phyloP scores from a whole-genome alignment of 2,113 vertebrate genomes.

The Callipepla squamata region DNA sequence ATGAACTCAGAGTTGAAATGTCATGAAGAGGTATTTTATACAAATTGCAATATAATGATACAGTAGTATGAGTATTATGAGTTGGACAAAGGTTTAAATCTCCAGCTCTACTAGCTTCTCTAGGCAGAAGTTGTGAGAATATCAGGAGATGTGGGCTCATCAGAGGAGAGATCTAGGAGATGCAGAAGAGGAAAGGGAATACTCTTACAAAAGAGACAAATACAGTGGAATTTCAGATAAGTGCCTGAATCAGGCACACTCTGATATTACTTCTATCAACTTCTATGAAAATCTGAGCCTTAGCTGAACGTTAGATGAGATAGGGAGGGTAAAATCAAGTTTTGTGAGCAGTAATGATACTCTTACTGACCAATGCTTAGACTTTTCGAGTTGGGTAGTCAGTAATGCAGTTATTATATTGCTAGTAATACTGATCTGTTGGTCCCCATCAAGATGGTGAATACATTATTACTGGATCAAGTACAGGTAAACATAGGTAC shows the following conservation, averaged over 20 bases:
- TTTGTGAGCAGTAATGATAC: neutral
- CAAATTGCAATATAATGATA: neutral
- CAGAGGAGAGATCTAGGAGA: neutral
- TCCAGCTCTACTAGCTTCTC: neutral
- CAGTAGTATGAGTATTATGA: neutral
- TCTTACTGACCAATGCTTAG: neutral
- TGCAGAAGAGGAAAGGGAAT: neutral
- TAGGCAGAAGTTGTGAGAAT: neutral
- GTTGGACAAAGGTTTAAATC: neutral
- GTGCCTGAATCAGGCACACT: neutral
- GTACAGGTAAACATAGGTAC: neutral
- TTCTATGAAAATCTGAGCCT: neutral
- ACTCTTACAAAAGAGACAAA: neutral
- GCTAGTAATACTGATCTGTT: neutral
- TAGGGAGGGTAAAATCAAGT: accelerated
- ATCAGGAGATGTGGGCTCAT: neutral
- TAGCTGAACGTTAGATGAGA: neutral
- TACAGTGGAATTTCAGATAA: neutral
- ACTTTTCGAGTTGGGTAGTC: neutral
- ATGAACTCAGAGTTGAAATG: neutral
- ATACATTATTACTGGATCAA: neutral
- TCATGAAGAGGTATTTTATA: neutral
- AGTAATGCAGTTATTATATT: neutral
- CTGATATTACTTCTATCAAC: neutral
- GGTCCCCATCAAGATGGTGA: neutral